Evolutionary conservation across 53 echinoderm and acorn worm species (phyloP).

Genomic region (Echinometra lucunter): DNA sequence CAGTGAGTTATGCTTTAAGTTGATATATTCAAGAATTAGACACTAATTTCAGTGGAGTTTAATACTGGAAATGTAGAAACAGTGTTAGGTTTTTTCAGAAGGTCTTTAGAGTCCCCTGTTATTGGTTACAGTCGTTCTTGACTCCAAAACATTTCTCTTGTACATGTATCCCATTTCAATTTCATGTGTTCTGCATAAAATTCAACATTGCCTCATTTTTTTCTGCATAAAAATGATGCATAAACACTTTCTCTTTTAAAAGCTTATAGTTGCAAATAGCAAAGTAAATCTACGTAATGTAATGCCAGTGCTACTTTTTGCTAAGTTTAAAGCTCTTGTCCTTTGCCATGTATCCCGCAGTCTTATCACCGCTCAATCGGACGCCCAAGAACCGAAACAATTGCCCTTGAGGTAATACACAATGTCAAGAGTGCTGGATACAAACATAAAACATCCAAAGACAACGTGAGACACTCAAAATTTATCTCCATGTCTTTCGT

Average conservation of each 20-base stretch:
- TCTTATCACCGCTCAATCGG: slow-evolving; percentile 64
- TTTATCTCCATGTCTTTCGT: slow-evolving; percentile 42
- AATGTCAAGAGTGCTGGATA: slow-evolving; percentile 59
- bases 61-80: no score
- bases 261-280: background rate
- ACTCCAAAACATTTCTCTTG: no score
- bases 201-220: background rate
- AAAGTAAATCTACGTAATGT: background rate
- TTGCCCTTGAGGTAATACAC: slow-evolving; percentile 69
- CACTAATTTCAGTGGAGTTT: background rate
- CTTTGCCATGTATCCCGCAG: slow-evolving; percentile 45
- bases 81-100: no score
- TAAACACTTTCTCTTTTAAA: background rate
- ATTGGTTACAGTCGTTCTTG: no score
- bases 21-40: background rate
- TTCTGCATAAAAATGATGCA: background rate
- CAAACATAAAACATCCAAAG: slow-evolving; percentile 52
- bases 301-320: background rate
- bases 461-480: slow-evolving; percentile 40
- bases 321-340: slow-evolving; percentile 28
- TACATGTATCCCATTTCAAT: no score
- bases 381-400: slow-evolving; percentile 63
- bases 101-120: no score
- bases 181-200: background rate
- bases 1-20: background rate